Base-by-base conservation (phyloP, 2,113 vertebrate species). In the Rhinopithecus roxellana region DNA sequence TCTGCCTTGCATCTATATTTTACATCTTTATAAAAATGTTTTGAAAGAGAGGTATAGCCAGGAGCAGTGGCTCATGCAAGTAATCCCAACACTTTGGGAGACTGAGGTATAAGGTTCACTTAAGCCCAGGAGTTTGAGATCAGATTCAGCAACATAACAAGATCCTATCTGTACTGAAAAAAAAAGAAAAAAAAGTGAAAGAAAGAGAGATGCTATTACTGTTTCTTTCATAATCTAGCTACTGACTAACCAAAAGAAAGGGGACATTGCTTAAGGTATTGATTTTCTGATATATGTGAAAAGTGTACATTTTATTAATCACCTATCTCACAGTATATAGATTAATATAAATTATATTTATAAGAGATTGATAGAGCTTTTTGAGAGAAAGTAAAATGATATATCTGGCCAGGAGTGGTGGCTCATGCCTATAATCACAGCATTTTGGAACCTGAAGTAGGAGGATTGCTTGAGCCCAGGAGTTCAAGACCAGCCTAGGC, bases 21-120 rank as follows among this genome's bases (percentile, higher is more conserved):
- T 97, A 83, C 8, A 92, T 57, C 32, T 90, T 52, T 72, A 94
- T 95, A 52, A 23, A 70, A 90, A 95, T 79, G 27, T 79, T 45
- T 88, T 48, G 0, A 72, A 91, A 84, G n/a, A 22, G 8, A 81
- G 10, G 2, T 55, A 43, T 64, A 27, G 27, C 61, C 27, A 64
- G 61, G 27, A 64, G 61, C 61, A 32, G 61, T 64, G 61, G 5
- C 61, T 64, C 12, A 32, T 64, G 27, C 30, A 64, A 30, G 12
- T 14, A 64, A 32, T 64, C 27, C 27, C 27, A 64, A 30, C 27
- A 64, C 61, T 64, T 64, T 64, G 61, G 61, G 27, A 32, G 61
- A 27, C 61, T 64, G 12, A 64, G 61, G 61, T 12, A 32, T 32
- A 30, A 32, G 61, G 61, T 30, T 64, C 27, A 64, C 13, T 64